A percentile compares a stretch with the other conserved stretches of the same genome.
phyloP scores from a whole-genome alignment of 2,113 vertebrate genomes.

The Calonectris borealis region DNA sequence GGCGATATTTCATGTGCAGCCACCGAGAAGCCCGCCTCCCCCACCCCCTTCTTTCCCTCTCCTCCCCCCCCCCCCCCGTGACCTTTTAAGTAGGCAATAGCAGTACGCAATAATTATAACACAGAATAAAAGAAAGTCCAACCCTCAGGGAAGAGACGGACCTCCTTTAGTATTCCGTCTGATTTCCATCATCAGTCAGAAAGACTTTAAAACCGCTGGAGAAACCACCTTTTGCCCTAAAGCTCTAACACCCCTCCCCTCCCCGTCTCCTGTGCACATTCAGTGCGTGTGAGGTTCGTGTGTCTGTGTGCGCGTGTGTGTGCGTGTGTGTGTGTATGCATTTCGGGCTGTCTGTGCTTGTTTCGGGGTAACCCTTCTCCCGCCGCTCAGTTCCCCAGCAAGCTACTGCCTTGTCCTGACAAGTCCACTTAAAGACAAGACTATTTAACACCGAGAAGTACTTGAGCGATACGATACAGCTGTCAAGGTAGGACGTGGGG shows the following conservation, averaged over 20 bases:
- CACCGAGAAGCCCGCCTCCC: background rate
- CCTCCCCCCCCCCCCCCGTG: background rate
- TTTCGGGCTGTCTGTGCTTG: background rate
- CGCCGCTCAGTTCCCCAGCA: background rate
- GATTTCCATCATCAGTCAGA: conserved; percentile 8
- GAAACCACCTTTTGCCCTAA: conserved; percentile 5
- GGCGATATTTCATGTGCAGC: conserved; percentile 64
- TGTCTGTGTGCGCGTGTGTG: too few relatives aligned
- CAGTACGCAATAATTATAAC: background rate
- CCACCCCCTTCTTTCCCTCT: background rate
- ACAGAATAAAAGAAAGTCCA: conserved; percentile 28
- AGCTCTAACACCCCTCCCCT: background rate
- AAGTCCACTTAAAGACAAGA: background rate
- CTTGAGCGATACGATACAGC: background rate
- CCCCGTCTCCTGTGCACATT: background rate
- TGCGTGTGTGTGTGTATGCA: too few relatives aligned
- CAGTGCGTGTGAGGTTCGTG: background rate
- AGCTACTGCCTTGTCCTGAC: conserved; percentile 42
- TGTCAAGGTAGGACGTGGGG: background rate
- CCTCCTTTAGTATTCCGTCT: background rate
- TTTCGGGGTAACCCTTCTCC: conserved; percentile 7
- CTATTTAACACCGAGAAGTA: background rate
- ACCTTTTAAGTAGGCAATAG: conserved; percentile 27
- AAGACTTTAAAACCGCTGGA: conserved; percentile 12
- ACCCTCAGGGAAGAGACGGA: background rate